Conservation (phyloP, 2,113 vertebrate species). For the Conger conger region DNA sequence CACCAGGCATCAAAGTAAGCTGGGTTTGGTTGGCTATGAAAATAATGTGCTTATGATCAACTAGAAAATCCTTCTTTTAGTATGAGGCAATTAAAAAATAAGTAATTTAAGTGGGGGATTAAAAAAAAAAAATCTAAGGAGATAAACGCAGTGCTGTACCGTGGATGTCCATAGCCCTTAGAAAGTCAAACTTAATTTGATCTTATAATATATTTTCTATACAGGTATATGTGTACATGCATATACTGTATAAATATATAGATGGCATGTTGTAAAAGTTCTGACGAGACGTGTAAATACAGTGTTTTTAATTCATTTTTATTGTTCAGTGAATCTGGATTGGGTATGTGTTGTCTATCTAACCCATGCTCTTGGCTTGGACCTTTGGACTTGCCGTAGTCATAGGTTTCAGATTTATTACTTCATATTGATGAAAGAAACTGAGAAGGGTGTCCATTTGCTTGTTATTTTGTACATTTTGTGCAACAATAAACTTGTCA, state of each 20-base stretch:
- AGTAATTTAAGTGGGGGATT: background rate
- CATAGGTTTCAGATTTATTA: slow-evolving; percentile 73
- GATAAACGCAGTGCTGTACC: slow-evolving; percentile 66
- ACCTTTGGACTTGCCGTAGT: slow-evolving; percentile 71
- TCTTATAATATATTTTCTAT: slow-evolving; percentile 76
- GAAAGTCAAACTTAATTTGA: slow-evolving; percentile 70
- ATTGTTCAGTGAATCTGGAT: slow-evolving; percentile 76
- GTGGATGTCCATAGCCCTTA: slow-evolving; percentile 74
- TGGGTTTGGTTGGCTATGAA: slow-evolving; percentile 14
- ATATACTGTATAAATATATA: slow-evolving; percentile 77
- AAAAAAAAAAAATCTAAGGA: slow-evolving; percentile 37
- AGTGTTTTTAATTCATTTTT: slow-evolving; percentile 82
- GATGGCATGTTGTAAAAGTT: slow-evolving; percentile 79
- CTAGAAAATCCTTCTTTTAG: slow-evolving; percentile 52
- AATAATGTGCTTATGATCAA: slow-evolving; percentile 46
- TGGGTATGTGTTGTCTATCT: slow-evolving; percentile 74
- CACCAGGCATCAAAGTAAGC: slow-evolving; percentile 12
- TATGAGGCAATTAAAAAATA: slow-evolving; percentile 41
- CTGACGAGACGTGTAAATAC: slow-evolving; percentile 76
- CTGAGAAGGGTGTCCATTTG: slow-evolving; percentile 73
- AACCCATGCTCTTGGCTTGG: slow-evolving; percentile 74
- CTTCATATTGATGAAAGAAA: slow-evolving; percentile 65
- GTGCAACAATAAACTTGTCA: slow-evolving; percentile 85
- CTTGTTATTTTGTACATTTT: slow-evolving; percentile 90
- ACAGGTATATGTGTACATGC: slow-evolving; percentile 68